A percentile compares a stretch with the other conserved stretches of the same genome.
These are phyloP conservation scores for Apotomis capreana DNA, from an alignment of 2,888 invertebrate genomes.

Conservation along the genomic window DNA sequence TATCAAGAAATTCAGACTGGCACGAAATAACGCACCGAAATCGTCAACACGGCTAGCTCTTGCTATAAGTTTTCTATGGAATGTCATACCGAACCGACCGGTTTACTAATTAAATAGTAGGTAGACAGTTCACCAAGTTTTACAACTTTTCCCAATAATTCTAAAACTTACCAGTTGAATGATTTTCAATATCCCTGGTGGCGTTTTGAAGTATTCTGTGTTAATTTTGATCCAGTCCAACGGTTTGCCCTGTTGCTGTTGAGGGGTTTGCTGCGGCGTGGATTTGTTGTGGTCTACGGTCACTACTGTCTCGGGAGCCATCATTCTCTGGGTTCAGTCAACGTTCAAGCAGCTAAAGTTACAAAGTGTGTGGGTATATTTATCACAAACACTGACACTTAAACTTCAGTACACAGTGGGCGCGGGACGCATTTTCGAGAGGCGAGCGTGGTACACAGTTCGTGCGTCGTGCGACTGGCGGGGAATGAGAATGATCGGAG, in stretches of 20 bases:
- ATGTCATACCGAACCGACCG: conserved; percentile 41
- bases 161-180: conserved; percentile 88
- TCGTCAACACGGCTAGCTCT: conserved; percentile 19
- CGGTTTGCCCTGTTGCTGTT: conserved; percentile 79
- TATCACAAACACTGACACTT: conserved; percentile 72
- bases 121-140: conserved; percentile 37
- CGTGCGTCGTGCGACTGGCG: conserved; percentile 72
- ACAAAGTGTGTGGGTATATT: conserved; percentile 49
- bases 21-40: conserved; percentile 22
- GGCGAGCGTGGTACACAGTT: conserved; percentile 68
- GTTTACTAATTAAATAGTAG: conserved; percentile 41
- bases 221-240: conserved; percentile 90
- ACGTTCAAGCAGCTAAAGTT: conserved; percentile 45
- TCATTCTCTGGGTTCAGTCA: conserved; percentile 72
- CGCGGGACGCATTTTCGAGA: conserved; percentile 69
- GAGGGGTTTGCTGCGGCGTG: conserved; percentile 70
- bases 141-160: conserved; percentile 23
- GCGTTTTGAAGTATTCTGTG: conserved; percentile 90
- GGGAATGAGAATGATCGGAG: conserved; percentile 57
- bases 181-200: conserved; percentile 92
- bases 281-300: conserved; percentile 88
- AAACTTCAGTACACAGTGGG: conserved; percentile 68
- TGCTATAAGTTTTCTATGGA: conserved; percentile 37
- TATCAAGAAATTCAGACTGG: conserved; percentile 20
- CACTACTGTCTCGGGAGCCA: conserved; percentile 94